A percentile compares a stretch with the other conserved stretches of the same genome.
Evolutionary conservation across 2,113 vertebrate species (phyloP).

Genomic region (Paraplagusia blochii): DNA sequence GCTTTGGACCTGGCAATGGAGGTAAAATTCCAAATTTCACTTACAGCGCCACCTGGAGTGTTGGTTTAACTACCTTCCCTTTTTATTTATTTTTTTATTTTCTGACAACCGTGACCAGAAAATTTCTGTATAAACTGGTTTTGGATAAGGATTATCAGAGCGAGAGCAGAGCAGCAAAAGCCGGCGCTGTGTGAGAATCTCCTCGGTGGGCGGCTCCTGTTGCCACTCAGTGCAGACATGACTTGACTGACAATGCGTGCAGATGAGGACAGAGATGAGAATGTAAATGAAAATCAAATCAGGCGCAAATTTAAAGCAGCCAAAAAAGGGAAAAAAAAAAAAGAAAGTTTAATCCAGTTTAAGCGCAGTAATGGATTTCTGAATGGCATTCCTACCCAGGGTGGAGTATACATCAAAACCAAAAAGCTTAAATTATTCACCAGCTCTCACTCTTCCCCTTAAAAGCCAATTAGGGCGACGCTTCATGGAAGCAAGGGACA

Average conservation of each 20-base stretch:
- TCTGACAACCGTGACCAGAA: too few species aligned
- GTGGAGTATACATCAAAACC: constrained; percentile 44
- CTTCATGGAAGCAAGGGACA: constrained; percentile 56
- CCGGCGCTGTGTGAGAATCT: not conserved
- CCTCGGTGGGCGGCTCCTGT: not conserved
- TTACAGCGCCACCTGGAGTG: too few species aligned
- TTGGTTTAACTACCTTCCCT: too few species aligned
- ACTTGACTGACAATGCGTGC: constrained; percentile 16
- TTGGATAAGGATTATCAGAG: not conserved
- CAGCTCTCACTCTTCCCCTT: constrained; percentile 28
- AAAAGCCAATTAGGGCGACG: constrained; percentile 60
- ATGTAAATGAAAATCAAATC: constrained; percentile 31
- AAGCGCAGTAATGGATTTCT: constrained; percentile 40
- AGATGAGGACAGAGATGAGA: constrained; percentile 22
- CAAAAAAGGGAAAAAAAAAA: constrained; percentile 15
- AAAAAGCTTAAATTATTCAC: constrained; percentile 54
- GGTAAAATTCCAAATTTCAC: too few species aligned
- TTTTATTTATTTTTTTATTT: too few species aligned
- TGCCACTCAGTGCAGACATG: constrained; percentile 16
- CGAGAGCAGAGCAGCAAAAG: not conserved
- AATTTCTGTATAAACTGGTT: not conserved
- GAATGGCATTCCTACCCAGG: constrained; percentile 34
- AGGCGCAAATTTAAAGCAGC: constrained; percentile 40
- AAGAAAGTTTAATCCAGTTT: constrained; percentile 27
- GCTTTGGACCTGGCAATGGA: too few species aligned